phyloP scores from a whole-genome alignment of 2,888 invertebrate species.

The Eupithecia dodoneata region DNA sequence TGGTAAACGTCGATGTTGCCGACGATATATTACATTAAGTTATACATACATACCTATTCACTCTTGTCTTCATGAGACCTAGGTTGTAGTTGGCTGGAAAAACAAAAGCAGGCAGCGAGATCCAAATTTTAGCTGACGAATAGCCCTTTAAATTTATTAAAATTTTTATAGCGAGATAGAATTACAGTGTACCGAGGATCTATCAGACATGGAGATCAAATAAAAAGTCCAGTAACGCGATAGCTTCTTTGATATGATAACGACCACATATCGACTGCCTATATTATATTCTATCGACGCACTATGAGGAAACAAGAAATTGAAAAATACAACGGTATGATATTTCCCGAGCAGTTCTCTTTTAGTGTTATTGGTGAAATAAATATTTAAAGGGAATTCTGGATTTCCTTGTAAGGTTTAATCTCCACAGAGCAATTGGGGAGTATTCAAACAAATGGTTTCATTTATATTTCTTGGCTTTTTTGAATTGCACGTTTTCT shows the following conservation, averaged over 20 bases:
- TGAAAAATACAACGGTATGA: slow-evolving; percentile 57
- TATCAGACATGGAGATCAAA: slow-evolving; percentile 71
- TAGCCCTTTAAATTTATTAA: slow-evolving; percentile 9
- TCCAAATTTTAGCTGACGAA: background rate
- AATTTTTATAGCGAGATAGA: slow-evolving; percentile 41
- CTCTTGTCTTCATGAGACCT: background rate
- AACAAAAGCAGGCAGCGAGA: background rate
- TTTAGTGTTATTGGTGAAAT: slow-evolving; percentile 41
- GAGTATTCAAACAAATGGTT: background rate
- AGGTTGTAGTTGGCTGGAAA: background rate
- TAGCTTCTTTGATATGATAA: slow-evolving; percentile 83
- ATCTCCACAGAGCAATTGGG: slow-evolving; percentile 15
- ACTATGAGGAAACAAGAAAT: slow-evolving; percentile 54
- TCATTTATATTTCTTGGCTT: slow-evolving; percentile 7
- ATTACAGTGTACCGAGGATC: slow-evolving; percentile 58
- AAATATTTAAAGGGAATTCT: slow-evolving; percentile 40
- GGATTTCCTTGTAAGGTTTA: slow-evolving; percentile 21
- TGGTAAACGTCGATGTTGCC: too few species aligned
- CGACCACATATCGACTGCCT: slow-evolving; percentile 76
- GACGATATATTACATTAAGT: too few species aligned
- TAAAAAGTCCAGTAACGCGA: slow-evolving; percentile 78
- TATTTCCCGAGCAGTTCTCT: slow-evolving; percentile 38
- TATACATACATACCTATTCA: background rate
- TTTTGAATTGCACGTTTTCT: background rate
- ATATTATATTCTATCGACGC: slow-evolving; percentile 71